Percentiles rank a stretch among this genome's conserved stretches.
Evolutionary conservation across 1,140 invertebrate species (phyloP).

Genomic region (Leptinotarsa undecemlineata): DNA sequence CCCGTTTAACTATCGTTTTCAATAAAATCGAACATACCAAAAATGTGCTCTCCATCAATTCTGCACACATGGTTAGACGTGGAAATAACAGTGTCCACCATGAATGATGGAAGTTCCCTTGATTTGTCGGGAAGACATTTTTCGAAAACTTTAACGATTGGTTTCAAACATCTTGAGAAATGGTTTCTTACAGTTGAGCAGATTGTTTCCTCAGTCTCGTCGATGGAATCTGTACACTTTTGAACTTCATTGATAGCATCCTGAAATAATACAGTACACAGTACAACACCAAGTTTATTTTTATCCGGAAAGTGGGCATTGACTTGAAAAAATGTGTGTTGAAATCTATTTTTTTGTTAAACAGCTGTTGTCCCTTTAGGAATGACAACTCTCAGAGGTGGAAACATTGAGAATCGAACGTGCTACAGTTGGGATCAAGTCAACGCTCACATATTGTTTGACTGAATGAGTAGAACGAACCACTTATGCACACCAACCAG

Average conservation of each 20-base stretch:
- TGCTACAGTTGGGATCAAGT: no score
- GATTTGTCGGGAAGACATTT: slow-evolving; percentile 33
- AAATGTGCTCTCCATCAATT: slow-evolving; percentile 37
- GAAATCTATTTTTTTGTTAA: no score
- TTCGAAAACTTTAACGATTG: slow-evolving; percentile 28
- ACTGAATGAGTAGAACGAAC: no score
- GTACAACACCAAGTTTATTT: no score
- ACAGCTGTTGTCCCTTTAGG: no score
- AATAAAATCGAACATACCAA: slow-evolving; percentile 26
- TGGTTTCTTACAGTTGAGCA: slow-evolving; percentile 30
- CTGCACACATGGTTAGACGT: slow-evolving; percentile 29
- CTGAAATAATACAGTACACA: slow-evolving; percentile 8
- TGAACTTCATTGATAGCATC: slow-evolving; percentile 14
- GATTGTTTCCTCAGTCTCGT: slow-evolving; percentile 30
- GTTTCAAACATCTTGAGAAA: slow-evolving; percentile 26
- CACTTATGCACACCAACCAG: no score
- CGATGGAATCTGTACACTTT: slow-evolving; percentile 25
- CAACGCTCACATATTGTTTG: no score
- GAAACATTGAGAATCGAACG: no score
- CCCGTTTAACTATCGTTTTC: neutral
- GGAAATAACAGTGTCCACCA: slow-evolving; percentile 18
- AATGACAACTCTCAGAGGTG: no score
- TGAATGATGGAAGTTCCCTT: slow-evolving; percentile 27
- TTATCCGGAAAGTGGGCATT: no score
- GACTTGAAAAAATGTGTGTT: no score